These are phyloP conservation scores for Colostygia pectinataria DNA, from an alignment of 2,888 invertebrate genomes.

Conservation along the genomic window DNA sequence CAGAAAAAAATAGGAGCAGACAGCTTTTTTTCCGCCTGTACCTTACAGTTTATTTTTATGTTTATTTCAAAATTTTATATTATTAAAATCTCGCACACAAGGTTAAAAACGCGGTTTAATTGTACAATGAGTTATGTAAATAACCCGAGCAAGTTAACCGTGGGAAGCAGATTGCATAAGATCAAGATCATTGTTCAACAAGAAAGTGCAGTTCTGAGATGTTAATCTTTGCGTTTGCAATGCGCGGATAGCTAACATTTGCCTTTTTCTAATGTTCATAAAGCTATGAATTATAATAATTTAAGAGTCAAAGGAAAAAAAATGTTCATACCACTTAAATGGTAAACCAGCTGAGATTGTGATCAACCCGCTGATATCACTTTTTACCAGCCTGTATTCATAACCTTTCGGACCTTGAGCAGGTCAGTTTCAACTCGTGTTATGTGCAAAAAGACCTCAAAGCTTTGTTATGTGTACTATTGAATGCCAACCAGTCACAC, in stretches of 20 bases:
- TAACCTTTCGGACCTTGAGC: slow-evolving; percentile 3
- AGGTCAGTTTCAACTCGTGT: not conserved
- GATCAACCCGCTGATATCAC: too few species aligned
- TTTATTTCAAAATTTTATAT: slow-evolving; percentile 1
- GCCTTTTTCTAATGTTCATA: not conserved
- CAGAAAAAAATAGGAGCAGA: not conserved
- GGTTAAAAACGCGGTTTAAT: slow-evolving; percentile 18
- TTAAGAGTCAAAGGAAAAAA: too few species aligned
- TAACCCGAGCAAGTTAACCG: slow-evolving; percentile 24
- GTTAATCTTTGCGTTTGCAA: slow-evolving; percentile 13
- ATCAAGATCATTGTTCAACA: slow-evolving; percentile 29
- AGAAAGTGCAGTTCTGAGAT: slow-evolving; percentile 26
- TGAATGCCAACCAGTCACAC: slow-evolving; percentile 31
- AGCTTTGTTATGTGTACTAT: slow-evolving; percentile 1
- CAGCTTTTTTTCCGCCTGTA: not conserved
- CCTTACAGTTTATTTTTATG: not conserved
- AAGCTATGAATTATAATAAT: too few species aligned
- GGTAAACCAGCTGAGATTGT: too few species aligned
- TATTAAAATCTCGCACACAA: slow-evolving; percentile 4
- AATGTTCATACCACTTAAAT: too few species aligned
- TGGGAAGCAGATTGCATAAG: slow-evolving; percentile 32
- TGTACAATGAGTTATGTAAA: slow-evolving; percentile 15
- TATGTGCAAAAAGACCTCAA: slow-evolving; percentile 1
- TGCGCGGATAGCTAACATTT: slow-evolving; percentile 1
- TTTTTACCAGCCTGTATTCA: too few species aligned